Base-by-base conservation (phyloP, 2,113 vertebrate genomes). In the Eleginops maclovinus region DNA sequence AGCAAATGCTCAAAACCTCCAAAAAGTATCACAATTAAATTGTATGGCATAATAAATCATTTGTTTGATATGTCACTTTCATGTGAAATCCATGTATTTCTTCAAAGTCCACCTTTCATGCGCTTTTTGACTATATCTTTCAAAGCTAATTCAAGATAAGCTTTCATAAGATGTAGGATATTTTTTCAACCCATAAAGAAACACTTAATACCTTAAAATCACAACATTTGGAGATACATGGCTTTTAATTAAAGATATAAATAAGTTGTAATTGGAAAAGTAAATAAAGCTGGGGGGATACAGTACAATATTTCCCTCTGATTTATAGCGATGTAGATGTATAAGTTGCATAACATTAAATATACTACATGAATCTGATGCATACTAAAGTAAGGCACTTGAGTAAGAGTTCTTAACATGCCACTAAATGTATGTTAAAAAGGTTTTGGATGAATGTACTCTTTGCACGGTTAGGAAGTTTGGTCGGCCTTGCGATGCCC, bases 381-480 rank as follows among this genome's bases (percentile, higher is more conserved):
- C 31, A 28, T 1, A 17, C 11, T 59, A 11, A 60, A 28, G 22
- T 19, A n/a, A 4, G 13, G 3, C 16, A 16, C 56, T 1, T 40
- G 28, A 59, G 17, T n/a, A n/a, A n/a, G 6, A 16, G 4, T 43
- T 43, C 8, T 11, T 43, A 16, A 15, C 40, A 10, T 9, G 22
- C 8, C n/a, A 62, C n/a, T 4, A 28, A 22, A 16, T 21, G 9
- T 59, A n/a, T 49, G 19, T 49, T 51, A 44, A 10, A 51, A 17
- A 24, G 0, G 16, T 9, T 11, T n/a, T 13, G 4, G 7, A 70
- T 13, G 1, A 1, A 43, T 93, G 95, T 94, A 99, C 98, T 99
- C 95, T 97, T 99, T 70, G 95, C 72, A 63, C 98, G 96, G 87
- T 96, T 97, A 21, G 96, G 96, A 64, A 98, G 96, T 80, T 97